Percentiles rank a stretch among this genome's conserved stretches.
phyloP scores from a whole-genome alignment of 2,797 vertebrate species.

The Catostomus latipinnis region DNA sequence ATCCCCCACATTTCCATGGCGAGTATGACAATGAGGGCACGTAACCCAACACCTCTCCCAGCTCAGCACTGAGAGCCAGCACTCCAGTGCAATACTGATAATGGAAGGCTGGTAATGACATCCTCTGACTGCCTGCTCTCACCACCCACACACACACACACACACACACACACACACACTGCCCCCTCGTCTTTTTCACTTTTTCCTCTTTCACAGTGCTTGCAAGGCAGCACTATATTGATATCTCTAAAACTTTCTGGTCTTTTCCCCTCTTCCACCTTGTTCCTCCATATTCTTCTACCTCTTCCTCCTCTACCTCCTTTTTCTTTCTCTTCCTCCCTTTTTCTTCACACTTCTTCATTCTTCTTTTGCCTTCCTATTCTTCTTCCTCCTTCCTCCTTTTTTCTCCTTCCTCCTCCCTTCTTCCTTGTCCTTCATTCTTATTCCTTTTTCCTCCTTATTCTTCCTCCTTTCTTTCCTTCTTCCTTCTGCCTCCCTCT shows the following conservation, averaged over 20 bases:
- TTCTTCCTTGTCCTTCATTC: too few relatives aligned
- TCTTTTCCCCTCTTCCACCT: neutral
- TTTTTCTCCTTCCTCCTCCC: too few relatives aligned
- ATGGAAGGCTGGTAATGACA: constrained; percentile 58
- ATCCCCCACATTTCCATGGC: constrained; percentile 56
- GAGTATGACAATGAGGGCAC: constrained; percentile 56
- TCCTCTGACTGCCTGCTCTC: constrained; percentile 65
- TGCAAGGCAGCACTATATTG: neutral
- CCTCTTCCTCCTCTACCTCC: too few relatives aligned
- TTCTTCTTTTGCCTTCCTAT: too few relatives aligned
- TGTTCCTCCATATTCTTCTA: neutral
- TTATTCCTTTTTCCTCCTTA: too few relatives aligned
- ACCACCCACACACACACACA: neutral
- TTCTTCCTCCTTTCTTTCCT: too few relatives aligned
- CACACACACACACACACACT: constrained; percentile 24
- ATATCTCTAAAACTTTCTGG: constrained; percentile 25
- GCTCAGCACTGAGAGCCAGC: constrained; percentile 45
- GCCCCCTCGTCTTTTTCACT: constrained; percentile 28
- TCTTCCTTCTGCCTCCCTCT: too few relatives aligned
- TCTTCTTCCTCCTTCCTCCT: too few relatives aligned
- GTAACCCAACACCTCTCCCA: constrained; percentile 54
- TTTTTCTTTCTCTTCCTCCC: too few relatives aligned
- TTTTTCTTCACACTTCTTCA: too few relatives aligned
- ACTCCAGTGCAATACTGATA: constrained; percentile 56
- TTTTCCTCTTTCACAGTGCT: constrained; percentile 23